These are phyloP conservation scores for Erannis defoliaria DNA, from an alignment of 2,888 invertebrate species.

Conservation along the genomic window DNA sequence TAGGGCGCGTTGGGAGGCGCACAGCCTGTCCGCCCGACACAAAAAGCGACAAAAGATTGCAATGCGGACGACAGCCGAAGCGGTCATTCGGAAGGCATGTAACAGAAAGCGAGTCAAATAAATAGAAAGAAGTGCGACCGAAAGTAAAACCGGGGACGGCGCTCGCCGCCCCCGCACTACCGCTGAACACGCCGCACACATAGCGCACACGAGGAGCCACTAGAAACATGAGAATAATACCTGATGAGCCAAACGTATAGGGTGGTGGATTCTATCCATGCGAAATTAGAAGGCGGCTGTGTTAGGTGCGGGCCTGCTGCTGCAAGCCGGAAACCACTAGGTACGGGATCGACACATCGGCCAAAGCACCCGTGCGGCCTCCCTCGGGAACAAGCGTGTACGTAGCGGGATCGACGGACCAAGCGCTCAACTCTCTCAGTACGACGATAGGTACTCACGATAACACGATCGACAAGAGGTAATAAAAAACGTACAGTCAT, in stretches of 20 bases:
- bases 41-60: conserved; percentile 84
- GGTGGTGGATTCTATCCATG: conserved; percentile 86
- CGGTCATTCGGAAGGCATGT: conserved; percentile 86
- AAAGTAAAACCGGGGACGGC: conserved; percentile 71
- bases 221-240: conserved; percentile 84
- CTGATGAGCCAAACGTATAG: conserved; percentile 86
- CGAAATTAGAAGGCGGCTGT: conserved; percentile 85
- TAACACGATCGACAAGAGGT: conserved; percentile 82
- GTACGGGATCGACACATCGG: conserved; percentile 81
- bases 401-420: conserved; percentile 85
- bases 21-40: conserved; percentile 85
- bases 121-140: conserved; percentile 80
- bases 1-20: conserved; percentile 96
- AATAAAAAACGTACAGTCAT: conserved; percentile 93
- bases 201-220: conserved; percentile 82
- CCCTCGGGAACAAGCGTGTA: conserved; percentile 84
- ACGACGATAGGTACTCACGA: conserved; percentile 79
- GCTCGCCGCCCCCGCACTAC: conserved; percentile 74
- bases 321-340: conserved; percentile 81
- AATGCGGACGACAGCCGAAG: conserved; percentile 84
- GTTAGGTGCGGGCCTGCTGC: conserved; percentile 84
- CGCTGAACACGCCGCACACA: conserved; percentile 79
- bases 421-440: conserved; percentile 84
- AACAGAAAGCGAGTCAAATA: conserved; percentile 86
- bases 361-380: conserved; percentile 84